Base-by-base conservation (phyloP, 2,113 vertebrate genomes). In the Thunnus thynnus region DNA sequence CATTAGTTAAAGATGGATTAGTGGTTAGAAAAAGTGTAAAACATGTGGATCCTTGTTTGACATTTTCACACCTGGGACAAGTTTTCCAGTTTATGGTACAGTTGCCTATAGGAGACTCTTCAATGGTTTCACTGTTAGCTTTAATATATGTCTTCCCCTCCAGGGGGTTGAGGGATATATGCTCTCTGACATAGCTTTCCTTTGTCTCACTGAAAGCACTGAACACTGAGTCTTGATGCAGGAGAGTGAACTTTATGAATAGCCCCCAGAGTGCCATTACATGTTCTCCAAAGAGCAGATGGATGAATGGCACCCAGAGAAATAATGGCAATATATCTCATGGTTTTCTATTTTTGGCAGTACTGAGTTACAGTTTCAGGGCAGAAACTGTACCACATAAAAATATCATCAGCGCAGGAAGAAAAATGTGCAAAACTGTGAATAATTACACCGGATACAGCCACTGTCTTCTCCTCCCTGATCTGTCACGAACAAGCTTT, bases 191-290 rank as follows among this genome's bases (percentile, higher is more conserved):
- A 77, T 80, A 60, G 63, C 82, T 83, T 78, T 73, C 32, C 44
- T 82, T 79, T 87, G 65, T 86, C 80, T 82, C 44, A 55, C 71
- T 79, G 76, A 91, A 83, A 91, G 88, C 86, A 36, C 51, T 25
- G 70, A 86, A 78, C 60, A 58, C 70, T 3, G 72, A 76, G 68
- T 76, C 88, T 48, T 77, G 52, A 88, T 87, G 76, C 85, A 91
- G 89, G 81, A 77, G 76, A 90, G 69, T 90, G 87, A 91, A 89
- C 86, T 91, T 92, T 83, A 90, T 74, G 82, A 91, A 90, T 79
- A 85, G 70, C 86, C 88, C 73, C 88, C 63, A 81, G 87, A 84
- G 70, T 73, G 56, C 79, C 77, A 86, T 93, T 90, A 83, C 58
- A 88, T 80, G 77, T 85, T 70, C 81, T 87, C 72, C 47, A 84